Evolutionary conservation across 2,113 vertebrate species (phyloP).

Genomic region (Triplophysa tibetana): DNA sequence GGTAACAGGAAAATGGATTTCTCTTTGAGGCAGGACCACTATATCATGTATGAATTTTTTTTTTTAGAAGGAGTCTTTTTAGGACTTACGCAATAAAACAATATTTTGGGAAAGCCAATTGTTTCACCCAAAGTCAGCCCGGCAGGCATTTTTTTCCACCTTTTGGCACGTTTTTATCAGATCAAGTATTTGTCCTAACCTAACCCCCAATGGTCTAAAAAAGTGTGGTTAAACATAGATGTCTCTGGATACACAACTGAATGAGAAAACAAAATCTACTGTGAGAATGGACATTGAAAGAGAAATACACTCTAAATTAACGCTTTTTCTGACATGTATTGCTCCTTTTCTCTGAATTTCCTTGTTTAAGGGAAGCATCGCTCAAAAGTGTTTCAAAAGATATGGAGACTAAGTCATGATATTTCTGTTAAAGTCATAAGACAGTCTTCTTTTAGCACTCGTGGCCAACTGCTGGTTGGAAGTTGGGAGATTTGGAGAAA

Average conservation of each 20-base stretch:
- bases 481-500: conserved; percentile 65
- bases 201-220: background rate
- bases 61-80: background rate
- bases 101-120: background rate
- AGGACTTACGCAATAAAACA: background rate
- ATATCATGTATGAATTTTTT: conserved; percentile 18
- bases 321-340: background rate
- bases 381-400: background rate
- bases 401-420: conserved; percentile 51
- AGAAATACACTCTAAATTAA: conserved; percentile 22
- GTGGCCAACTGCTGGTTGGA: conserved; percentile 64
- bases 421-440: conserved; percentile 72
- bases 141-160: background rate
- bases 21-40: background rate
- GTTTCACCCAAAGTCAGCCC: background rate
- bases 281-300: conserved; percentile 27
- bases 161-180: background rate
- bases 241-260: conserved; percentile 9
- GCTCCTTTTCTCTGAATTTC: conserved; percentile 3
- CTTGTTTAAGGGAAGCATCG: conserved; percentile 17
- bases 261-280: conserved; percentile 25
- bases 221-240: background rate
- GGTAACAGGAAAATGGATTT: conserved; percentile 30
- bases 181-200: conserved; percentile 14
- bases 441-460: conserved; percentile 68